Evolutionary conservation across 2,888 invertebrate genomes (phyloP).

Genomic region (Drosophila antonietae): DNA sequence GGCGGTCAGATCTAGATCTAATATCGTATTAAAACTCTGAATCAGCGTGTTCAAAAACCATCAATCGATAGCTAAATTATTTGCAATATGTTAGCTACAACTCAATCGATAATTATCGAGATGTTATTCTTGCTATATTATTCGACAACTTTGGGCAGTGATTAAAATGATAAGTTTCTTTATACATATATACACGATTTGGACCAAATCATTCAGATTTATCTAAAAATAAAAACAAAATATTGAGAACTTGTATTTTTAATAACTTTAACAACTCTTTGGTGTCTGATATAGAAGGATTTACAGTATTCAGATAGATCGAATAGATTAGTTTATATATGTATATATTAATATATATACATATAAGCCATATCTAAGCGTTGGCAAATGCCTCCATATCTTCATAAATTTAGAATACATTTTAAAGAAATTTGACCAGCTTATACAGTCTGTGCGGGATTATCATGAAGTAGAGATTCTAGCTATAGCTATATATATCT

Average conservation of each 20-base stretch:
- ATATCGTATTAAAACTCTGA: no score
- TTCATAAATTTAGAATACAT: conserved; percentile 7
- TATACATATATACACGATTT: neutral
- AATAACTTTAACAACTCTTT: conserved; percentile 10
- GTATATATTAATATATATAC: neutral
- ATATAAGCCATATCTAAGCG: neutral
- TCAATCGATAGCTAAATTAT: neutral
- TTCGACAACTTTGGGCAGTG: no score
- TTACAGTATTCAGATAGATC: conserved; percentile 2
- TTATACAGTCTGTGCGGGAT: neutral
- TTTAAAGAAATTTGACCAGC: neutral
- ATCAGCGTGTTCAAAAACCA: neutral
- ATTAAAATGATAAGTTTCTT: no score
- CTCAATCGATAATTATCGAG: no score
- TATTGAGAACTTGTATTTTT: neutral
- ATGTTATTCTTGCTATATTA: no score
- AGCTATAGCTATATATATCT: conserved; percentile 1
- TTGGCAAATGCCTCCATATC: neutral
- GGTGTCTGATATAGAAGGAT: neutral
- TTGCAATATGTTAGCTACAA: no score
- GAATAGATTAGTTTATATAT: neutral
- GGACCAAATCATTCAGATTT: neutral
- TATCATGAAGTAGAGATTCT: conserved; percentile 3
- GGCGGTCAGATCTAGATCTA: no score
- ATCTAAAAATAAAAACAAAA: neutral